Evolutionary conservation across 2,888 invertebrate species (phyloP), one percentile per base, ranked within the genome.

Genomic region (Scaptodrosophila latifasciaeformis): DNA sequence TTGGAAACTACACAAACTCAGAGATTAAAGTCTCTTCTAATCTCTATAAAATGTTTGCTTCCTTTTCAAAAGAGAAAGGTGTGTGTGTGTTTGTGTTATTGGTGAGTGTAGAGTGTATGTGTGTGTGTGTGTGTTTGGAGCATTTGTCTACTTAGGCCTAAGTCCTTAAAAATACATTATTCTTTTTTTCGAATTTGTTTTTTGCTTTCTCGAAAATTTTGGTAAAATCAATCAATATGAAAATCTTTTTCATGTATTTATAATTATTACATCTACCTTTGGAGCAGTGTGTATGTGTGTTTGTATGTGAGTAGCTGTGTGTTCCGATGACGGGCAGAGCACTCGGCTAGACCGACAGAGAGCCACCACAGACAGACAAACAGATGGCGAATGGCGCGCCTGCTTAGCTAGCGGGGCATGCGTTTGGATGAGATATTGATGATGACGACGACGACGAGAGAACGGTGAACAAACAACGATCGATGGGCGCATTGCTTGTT

Each of bases 131-230:
- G 12, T 37, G 40, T 34, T 78, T 64, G 67, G 75, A 81, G 79
- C 75, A 76, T 76, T 76, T 72, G 72, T 71, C 81, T 76, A 76
- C 81, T 76, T 81, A 81, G 69, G 66, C n/a, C 75, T 75, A 75
- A 51, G 55, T 62, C 63, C 75, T 75, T 75, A 78, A 78, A 67
- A 64, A 62, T 81, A 76, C 54, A 61, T 71, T 71, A 70, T 55
- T 77, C 70, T 70, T 74, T 69, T 31, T 62, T 12, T 10, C 12
- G 31, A 17, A 45, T 35, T 18, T 44, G 48, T 62, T 58, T 59
- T 59, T 27, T 47, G 45, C 50, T 52, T 59, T 54, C 17, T 37
- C 62, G 49, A 68, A 71, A 65, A 60, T 51, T n/a, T 47, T 56
- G 51, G 55, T 60, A 46, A 59, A 61, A 60, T 74, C 59, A 61